Evolutionary conservation across 2,113 vertebrate genomes (phyloP).

Genomic region (Steatornis caripensis): DNA sequence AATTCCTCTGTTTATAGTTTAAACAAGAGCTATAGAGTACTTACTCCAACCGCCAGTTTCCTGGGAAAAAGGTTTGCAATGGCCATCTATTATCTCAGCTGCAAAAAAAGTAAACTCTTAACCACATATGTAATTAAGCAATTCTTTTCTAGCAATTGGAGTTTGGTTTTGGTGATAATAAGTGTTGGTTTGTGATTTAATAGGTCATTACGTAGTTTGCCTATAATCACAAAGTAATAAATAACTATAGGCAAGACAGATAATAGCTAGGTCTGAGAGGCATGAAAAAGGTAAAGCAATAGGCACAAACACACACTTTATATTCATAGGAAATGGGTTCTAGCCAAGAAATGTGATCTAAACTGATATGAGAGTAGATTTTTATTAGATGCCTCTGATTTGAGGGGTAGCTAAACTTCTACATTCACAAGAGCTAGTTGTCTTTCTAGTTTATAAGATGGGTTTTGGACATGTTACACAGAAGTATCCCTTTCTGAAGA

Average conservation of each 20-base stretch:
- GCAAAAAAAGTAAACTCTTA: conserved; percentile 7
- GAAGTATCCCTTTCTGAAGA: neutral
- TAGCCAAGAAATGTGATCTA: neutral
- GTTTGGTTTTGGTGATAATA: conserved; percentile 37
- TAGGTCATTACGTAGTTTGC: conserved; percentile 57
- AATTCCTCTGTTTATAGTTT: conserved; percentile 5
- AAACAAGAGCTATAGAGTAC: conserved; percentile 5
- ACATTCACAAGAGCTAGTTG: neutral
- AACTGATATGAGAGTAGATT: neutral
- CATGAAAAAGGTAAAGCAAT: conserved; percentile 27
- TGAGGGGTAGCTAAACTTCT: neutral
- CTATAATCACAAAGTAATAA: conserved; percentile 46
- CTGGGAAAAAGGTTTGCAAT: conserved; percentile 19
- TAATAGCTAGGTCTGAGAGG: neutral
- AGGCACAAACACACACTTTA: neutral
- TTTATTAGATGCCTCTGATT: neutral
- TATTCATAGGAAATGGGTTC: neutral
- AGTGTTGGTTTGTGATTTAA: conserved; percentile 53
- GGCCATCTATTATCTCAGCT: conserved; percentile 3
- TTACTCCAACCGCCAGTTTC: conserved; percentile 27
- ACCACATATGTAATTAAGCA: neutral
- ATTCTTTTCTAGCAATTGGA: conserved; percentile 15
- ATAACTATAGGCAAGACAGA: conserved; percentile 59
- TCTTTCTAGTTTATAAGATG: neutral
- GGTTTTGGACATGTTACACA: neutral